Base-by-base conservation (phyloP, 1,140 invertebrate species). In the Chelonus insularis region DNA sequence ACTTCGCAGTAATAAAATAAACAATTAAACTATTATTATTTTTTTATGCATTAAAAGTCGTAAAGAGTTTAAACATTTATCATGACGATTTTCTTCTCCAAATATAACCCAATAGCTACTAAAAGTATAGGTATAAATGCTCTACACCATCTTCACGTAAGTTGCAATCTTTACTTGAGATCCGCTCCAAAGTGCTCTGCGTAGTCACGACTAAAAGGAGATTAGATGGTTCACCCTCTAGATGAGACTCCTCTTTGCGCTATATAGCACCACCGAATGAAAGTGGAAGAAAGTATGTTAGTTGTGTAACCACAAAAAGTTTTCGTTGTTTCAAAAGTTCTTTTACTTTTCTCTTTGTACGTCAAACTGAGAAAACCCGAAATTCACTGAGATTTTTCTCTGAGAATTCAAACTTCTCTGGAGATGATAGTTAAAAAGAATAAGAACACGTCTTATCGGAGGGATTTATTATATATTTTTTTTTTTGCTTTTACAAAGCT, bases 271-370 rank as follows among this genome's bases (percentile, higher is more conserved):
- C 43, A 14, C 16, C 18, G 43, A 29, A 29, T 29, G 25, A 29
- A 29, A 29, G 25, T 29, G 25, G 12, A 23, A 21, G 39, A 57
- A 20, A 23, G 54, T 39, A 41, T 57, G 54, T 36, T 57, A 57
- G 36, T 20, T 34, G 18, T 57, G 54, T 57, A 41, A 57, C 54
- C 54, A 23, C 37, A 57, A 45, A n/a, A 34, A 43, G 54, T 57
- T 57, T 43, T 57, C 25, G 25, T 23, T 6, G 18, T 57, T 57
- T 39, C 14, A 6, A 29, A 29, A 12, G 21, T 41, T 34, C 37
- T 12, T 57, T 57, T 12, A 11, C 23, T 57, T 39, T 39, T 20
- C 34, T 55, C 16, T 32, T 29, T 29, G 7, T 29, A 6, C 54
- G 9, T 18, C 54, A 25, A 14, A 25, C 37, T 51, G 23, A 32